Evolutionary conservation across 2,888 invertebrate species (phyloP), one percentile per base, ranked within the genome.

Genomic region (Polymixis flavicincta): DNA sequence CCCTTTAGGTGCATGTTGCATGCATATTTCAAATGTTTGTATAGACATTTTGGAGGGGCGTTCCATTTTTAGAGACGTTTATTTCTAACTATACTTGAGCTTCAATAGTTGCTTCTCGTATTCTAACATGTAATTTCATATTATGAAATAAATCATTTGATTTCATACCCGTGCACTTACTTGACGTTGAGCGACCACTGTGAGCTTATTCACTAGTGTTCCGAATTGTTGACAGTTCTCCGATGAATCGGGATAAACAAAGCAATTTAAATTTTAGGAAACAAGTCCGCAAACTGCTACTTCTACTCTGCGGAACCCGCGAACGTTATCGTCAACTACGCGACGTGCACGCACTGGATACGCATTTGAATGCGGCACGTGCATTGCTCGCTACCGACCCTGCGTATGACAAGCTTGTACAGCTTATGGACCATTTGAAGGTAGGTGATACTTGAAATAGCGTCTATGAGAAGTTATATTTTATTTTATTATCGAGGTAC

Each of bases 321-420:
- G 99, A 99, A 88, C 98, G 99, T 72, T 99, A 99, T 96, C 97
- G 99, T 0, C 98, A 99, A 91, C 96, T 99, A 84, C 97, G 99
- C 60, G 99, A 99, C 96, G 97, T 99, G 22, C 99, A 99, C 94
- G 98, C 99, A 0, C 97, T 99, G 9, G 98, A 98, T 89, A 98
- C 98, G 57, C 99, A 99, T 91, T 97, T 99, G 91, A 98, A 97
- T 91, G 98, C 98, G 74, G 97, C 97, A 54, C 96, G 97, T 55
- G 95, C 90, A 54, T 88, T 96, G 57, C 91, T 95, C n/a, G 88
- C 92, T 48, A 92, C 94, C 2, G 92, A 98, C 82, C 96, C 99
- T 25, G 97, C 98, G 0, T 99, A 99, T 90, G 99, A 99, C 93
- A 98, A 98, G 9, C 97, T 99, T n/a, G 99, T 99, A 9, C 98